Percentiles rank a stretch among this genome's conserved stretches.
phyloP scores from a whole-genome alignment of 2,888 invertebrate genomes.

The Allolobophora icterica region DNA sequence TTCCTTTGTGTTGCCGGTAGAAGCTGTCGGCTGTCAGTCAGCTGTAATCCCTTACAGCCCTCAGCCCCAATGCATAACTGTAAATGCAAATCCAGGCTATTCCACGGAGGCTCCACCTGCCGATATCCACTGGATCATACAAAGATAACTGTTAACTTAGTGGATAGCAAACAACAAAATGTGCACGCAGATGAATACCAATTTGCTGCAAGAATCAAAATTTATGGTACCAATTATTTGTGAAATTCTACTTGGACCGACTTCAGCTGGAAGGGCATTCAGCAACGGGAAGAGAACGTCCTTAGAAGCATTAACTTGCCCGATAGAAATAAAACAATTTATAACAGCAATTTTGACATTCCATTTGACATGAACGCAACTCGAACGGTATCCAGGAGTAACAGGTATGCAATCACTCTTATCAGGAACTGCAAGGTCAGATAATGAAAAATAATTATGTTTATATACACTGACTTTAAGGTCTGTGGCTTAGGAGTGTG shows the following conservation, averaged over 20 bases:
- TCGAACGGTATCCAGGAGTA: not conserved
- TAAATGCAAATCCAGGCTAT: not conserved
- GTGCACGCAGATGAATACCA: no score
- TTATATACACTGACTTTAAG: not conserved
- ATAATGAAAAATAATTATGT: not conserved
- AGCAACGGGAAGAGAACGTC: not conserved
- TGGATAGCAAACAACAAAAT: no score
- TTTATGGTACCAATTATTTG: not conserved
- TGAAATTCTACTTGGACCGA: not conserved
- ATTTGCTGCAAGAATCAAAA: not conserved
- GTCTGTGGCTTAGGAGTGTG: not conserved
- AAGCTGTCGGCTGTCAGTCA: not conserved
- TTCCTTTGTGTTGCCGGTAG: not conserved
- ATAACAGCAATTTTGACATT: not conserved
- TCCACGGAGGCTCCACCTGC: not conserved
- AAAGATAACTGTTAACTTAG: no score
- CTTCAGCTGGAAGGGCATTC: not conserved
- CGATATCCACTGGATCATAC: not conserved
- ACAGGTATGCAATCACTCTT: not conserved
- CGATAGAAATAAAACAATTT: not conserved
- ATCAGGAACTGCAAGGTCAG: not conserved
- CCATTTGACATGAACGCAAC: not conserved
- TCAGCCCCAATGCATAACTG: not conserved
- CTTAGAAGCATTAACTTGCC: not conserved
- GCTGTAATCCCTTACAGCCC: not conserved